A percentile compares a stretch with the other conserved stretches of the same genome.
These are phyloP conservation scores for Chondrosia reniformis DNA, from an alignment of 37 sponge, comb jelly and placozoan genomes.

Conservation along the genomic window DNA sequence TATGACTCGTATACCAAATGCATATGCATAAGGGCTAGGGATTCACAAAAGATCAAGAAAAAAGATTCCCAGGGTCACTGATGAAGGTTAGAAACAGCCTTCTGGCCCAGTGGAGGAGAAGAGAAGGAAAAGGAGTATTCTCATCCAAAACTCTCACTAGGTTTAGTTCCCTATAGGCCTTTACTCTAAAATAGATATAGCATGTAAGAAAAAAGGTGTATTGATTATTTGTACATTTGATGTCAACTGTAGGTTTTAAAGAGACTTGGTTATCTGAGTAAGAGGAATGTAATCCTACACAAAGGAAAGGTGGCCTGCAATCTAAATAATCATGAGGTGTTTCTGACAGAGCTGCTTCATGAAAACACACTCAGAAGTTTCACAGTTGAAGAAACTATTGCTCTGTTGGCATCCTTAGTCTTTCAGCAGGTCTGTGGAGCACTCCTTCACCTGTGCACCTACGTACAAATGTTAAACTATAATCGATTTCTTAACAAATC, in stretches of 20 bases:
- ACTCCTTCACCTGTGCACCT: not conserved
- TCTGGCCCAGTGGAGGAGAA: too few relatives aligned
- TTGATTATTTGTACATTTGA: too few relatives aligned
- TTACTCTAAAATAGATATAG: too few relatives aligned
- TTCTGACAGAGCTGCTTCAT: conserved; percentile 91
- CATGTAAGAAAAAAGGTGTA: too few relatives aligned
- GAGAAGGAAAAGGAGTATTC: too few relatives aligned
- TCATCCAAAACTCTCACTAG: too few relatives aligned
- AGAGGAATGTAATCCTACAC: conserved; percentile 44
- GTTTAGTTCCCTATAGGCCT: too few relatives aligned
- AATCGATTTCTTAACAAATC: not conserved
- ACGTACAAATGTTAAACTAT: not conserved
- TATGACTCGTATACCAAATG: too few relatives aligned
- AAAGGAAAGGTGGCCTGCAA: conserved; percentile 92
- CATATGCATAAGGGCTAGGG: too few relatives aligned
- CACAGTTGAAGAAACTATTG: conserved; percentile 78
- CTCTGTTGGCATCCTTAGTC: conserved; percentile 88
- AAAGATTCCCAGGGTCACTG: too few relatives aligned
- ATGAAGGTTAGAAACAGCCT: too few relatives aligned
- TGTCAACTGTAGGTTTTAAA: conserved; percentile 69
- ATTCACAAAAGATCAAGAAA: too few relatives aligned
- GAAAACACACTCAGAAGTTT: conserved; percentile 68
- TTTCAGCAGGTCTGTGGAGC: conserved; percentile 78
- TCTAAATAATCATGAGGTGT: conserved; percentile 81
- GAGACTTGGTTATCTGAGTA: conserved; percentile 65